Evolutionary conservation across 1,140 invertebrate species (phyloP), one percentile per base, ranked within the genome.

Genomic region (Cyclina sinensis): DNA sequence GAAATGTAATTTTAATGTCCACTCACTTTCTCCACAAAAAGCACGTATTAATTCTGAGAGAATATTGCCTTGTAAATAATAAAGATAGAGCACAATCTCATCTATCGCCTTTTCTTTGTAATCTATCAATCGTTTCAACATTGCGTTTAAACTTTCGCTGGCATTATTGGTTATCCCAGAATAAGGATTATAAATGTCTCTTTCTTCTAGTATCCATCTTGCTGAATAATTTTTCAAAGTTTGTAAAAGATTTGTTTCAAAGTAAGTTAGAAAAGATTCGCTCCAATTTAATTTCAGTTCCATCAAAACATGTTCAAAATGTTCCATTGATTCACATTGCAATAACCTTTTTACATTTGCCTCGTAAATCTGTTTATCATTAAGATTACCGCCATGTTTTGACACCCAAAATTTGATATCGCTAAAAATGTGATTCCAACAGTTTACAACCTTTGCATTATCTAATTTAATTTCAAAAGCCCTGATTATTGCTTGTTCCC

Each of bases 51-150:
- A 82, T 39, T 82, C 79, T 35, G 79, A 32, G 7, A 62, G 79
- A 5, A 37, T 43, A 65, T 82, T 82, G 18, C 79, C 54, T 46
- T 82, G 79, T 32, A 82, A 27, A 51, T 82, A 82, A 82, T 39
- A 82, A 18, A 82, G 24, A 82, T 37, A 62, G 30, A 82, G 30
- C 16, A 82, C 79, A 62, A 82, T 46, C 27, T 82, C 79, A 43
- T 82, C 79, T 11, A 62, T 65, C 12, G 79, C 51, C 27, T 82
- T 82, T 82, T 82, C 79, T 82, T 82, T 82, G 27, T 82, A 82
- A 9, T 82, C 79, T 9, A 82, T 82, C 9, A 82, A 37, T 43
- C 79, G 62, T 62, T 82, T 82, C 1, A 73, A 24, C 27, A 43
- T 46, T 73, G 68, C 81, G 48, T 84, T 57, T 30, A 84, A 24